Percentiles rank a stretch among this genome's conserved stretches.
These are phyloP conservation scores for Melanocharis versteri DNA, from an alignment of 2,113 vertebrate genomes.

Conservation along the genomic window DNA sequence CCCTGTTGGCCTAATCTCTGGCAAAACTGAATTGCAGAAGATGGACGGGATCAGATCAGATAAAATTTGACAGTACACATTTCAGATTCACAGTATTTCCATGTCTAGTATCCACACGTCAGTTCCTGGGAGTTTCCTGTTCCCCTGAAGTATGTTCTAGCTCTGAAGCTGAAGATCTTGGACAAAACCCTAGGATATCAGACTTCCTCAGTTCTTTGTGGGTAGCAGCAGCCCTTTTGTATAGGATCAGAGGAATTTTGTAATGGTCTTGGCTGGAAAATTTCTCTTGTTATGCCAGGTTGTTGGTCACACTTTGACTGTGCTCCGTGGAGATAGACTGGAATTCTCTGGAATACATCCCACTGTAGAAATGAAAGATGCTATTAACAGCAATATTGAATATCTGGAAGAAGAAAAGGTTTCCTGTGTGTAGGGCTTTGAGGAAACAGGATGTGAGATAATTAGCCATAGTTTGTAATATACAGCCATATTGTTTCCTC, in stretches of 20 bases:
- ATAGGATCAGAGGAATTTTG: not conserved
- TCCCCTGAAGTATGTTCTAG: not conserved
- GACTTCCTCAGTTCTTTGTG: not conserved
- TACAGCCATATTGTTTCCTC: not conserved
- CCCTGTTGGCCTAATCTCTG: not conserved
- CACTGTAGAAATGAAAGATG: constrained; percentile 21
- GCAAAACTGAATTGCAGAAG: not conserved
- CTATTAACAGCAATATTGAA: constrained; percentile 1
- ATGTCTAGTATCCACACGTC: not conserved
- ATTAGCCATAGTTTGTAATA: constrained; percentile 29
- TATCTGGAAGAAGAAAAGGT: constrained; percentile 8
- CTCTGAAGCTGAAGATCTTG: not conserved
- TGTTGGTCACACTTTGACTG: not conserved
- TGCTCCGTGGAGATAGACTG: not conserved
- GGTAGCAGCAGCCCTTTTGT: not conserved
- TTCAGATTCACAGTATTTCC: not conserved
- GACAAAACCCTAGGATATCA: not conserved
- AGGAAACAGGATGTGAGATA: constrained; percentile 39
- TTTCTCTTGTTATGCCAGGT: not conserved
- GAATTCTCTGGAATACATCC: not conserved
- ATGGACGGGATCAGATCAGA: not conserved
- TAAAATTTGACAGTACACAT: not conserved
- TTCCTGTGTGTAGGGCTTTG: constrained; percentile 27
- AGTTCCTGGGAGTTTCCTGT: not conserved
- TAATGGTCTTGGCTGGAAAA: not conserved